A percentile compares a stretch with the other conserved stretches of the same genome.
These are phyloP conservation scores for Manis crassicaudata DNA, from an alignment of 2,797 vertebrate species.

Conservation along the genomic window DNA sequence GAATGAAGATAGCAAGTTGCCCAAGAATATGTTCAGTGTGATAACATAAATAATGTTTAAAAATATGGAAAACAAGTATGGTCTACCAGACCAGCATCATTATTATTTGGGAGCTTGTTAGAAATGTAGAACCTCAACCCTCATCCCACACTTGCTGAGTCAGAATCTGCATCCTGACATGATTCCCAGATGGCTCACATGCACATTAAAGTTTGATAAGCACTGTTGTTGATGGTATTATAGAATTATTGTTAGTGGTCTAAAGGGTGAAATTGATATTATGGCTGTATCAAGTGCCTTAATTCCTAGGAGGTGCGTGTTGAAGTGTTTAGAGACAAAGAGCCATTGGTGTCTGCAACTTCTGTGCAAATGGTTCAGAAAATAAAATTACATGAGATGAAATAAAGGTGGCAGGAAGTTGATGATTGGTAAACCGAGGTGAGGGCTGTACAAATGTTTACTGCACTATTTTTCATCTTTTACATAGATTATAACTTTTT, in stretches of 20 bases:
- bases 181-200: neutral
- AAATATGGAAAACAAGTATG: neutral
- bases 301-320: neutral
- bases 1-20: neutral
- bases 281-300: neutral
- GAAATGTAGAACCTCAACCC: neutral
- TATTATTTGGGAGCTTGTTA: neutral
- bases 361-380: neutral
- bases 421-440: neutral
- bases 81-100: neutral
- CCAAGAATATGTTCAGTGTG: neutral
- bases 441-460: neutral
- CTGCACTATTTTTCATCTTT: neutral
- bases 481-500: neutral
- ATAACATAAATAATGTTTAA: neutral
- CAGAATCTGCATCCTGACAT: neutral
- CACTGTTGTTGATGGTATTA: neutral
- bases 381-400: neutral
- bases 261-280: neutral
- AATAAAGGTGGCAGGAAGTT: neutral
- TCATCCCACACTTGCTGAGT: neutral
- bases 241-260: neutral
- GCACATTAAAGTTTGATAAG: neutral
- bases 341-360: neutral
- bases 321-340: neutral